Percentiles rank a stretch among this genome's conserved stretches.
These are phyloP conservation scores for Monochamus alternatus DNA, from an alignment of 2,888 invertebrate species.

Conservation along the genomic window DNA sequence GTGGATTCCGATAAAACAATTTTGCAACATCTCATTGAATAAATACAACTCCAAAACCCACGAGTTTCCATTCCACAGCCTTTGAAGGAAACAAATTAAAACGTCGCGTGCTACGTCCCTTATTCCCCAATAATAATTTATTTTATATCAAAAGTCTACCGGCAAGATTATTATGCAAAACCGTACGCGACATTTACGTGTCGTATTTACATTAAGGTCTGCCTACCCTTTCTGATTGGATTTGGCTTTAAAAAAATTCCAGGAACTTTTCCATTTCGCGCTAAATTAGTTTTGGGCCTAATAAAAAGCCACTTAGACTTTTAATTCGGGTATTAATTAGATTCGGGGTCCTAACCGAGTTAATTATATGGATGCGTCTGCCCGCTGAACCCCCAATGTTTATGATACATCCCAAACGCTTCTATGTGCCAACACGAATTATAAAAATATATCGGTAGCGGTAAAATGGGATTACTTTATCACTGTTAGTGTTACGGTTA, in stretches of 20 bases:
- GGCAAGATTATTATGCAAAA: constrained; percentile 10
- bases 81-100: constrained; percentile 4
- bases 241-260: not conserved
- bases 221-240: constrained; percentile 9
- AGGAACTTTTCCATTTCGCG: constrained; percentile 1
- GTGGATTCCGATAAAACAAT: too few species aligned
- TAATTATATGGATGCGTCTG: too few species aligned
- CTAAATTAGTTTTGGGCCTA: not conserved
- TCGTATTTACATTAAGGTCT: constrained; percentile 7
- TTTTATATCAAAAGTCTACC: constrained; percentile 2
- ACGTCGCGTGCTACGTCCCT: constrained; percentile 2
- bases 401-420: too few species aligned
- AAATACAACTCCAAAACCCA: too few species aligned
- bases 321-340: constrained; percentile 8
- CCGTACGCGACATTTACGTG: constrained; percentile 15
- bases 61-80: too few species aligned
- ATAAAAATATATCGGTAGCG: too few species aligned
- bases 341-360: too few species aligned
- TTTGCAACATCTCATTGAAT: too few species aligned
- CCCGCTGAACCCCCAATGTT: too few species aligned
- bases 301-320: constrained; percentile 2
- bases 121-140: constrained; percentile 17
- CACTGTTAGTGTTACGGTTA: too few species aligned
- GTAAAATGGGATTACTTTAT: too few species aligned
- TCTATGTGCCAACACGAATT: too few species aligned